phyloP scores from a whole-genome alignment of 2,797 vertebrate genomes.

The Kryptolebias ocellatus region DNA sequence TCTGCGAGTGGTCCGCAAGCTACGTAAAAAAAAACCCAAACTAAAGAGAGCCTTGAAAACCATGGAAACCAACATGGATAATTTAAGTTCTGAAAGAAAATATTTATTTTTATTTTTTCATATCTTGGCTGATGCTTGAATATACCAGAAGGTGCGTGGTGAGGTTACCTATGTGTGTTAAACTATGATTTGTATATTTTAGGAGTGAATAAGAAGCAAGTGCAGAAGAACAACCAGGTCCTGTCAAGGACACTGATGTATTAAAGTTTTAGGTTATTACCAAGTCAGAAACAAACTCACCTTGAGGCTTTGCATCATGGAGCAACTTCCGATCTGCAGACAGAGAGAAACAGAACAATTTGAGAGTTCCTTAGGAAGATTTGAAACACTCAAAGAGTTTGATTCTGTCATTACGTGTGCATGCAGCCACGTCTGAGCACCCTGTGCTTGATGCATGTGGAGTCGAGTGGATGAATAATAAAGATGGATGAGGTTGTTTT shows the following conservation, averaged over 20 bases:
- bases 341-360: slow-evolving; percentile 73
- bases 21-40: too few relatives aligned
- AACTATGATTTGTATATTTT: not conserved
- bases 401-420: slow-evolving; percentile 29
- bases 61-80: not conserved
- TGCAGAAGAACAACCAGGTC: not conserved
- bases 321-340: slow-evolving; percentile 95
- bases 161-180: not conserved
- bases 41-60: not conserved
- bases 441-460: slow-evolving; percentile 18
- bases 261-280: not conserved
- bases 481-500: slow-evolving; percentile 50
- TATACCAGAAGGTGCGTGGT: not conserved
- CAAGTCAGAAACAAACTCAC: slow-evolving; percentile 83
- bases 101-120: not conserved
- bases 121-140: not conserved
- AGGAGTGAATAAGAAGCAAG: not conserved
- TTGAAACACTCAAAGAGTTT: slow-evolving; percentile 17
- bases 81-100: not conserved
- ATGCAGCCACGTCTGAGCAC: slow-evolving; percentile 18
- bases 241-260: not conserved
- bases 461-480: slow-evolving; percentile 43
- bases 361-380: slow-evolving; percentile 1
- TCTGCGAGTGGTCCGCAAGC: not conserved
- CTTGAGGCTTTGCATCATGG: slow-evolving; percentile 94